Base-by-base conservation (phyloP, 2,888 invertebrate species). In the Nomada flava region DNA sequence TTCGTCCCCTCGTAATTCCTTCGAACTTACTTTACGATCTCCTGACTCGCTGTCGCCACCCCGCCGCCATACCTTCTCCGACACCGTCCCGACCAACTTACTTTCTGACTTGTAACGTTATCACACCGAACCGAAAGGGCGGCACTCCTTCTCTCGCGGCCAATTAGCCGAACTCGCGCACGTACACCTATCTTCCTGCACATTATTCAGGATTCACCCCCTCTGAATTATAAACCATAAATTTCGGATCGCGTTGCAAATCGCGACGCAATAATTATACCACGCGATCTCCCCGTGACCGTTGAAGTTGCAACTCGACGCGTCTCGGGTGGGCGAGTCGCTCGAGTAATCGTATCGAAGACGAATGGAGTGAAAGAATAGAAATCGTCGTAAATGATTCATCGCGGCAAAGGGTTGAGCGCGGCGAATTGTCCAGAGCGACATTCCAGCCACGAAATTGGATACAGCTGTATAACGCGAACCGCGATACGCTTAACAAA, bases 81-180 rank as follows among this genome's bases (percentile, higher is more conserved):
- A 64, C 82, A 47, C 78, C 64, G 75, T 60, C 79, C 65, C 75
- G 63, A 67, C 83, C 62, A 82, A 88, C 75, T 88, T 85, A 83
- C 88, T 88, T 86, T 78, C 79, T 76, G 74, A 83, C 86, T 86
- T 78, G 85, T 70, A 85, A 88, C 85, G 85, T 79, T 87, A 87
- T 87, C 87, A 72, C 76, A 77, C 73, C 72, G 68, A 67, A 60
- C 72, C 76, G 76, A 55, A 23, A 53, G 44, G 53, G 69, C 73
- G 63, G 59, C 50, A 10, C 76, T 18, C 47, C 64, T 36, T 44
- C 71, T 57, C 62, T 18, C 36, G 44, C 73, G 73, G 47, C 82
- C 79, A 74, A 81, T 86, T 84, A 76, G 67, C 79, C 83, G 70
- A 79, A 67, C 72, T 68, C 68, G 55, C 44, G 57, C 67, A 23